Evolutionary conservation across 2,113 vertebrate species (phyloP), one percentile per base, ranked within the genome.

Genomic region (Campylomormyrus numenius): DNA sequence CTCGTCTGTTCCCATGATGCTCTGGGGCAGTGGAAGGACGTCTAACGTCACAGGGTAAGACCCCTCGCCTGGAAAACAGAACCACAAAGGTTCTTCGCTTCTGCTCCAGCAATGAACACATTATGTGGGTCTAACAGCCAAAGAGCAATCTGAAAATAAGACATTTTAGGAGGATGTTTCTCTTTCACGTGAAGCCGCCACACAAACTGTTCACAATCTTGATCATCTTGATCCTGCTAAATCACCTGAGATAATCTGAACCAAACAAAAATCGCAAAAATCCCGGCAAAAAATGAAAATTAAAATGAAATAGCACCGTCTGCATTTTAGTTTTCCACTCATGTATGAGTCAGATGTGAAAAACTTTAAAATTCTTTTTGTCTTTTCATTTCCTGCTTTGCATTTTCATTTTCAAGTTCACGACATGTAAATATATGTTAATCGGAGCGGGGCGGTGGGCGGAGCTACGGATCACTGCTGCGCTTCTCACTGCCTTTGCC

Each of bases 21-120:
- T 92, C 88, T 93, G 92, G 46, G 95, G 93, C 58, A 95, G 90
- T 5, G 93, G 92, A 17, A 93, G 88, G 88, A 94, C 93, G 91
- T 94, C 87, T 90, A 94, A 88, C 84, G 89, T 89, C 89, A 94
- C 94, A 49, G 92, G 49, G n/a, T 70, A 24, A 0, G 89, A 84
- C 3, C 80, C 91, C 91, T 91, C 92, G n/a, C 2, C 95, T 95
- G 93, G 1, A 92, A 87, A 89, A 91, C 74, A 90, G 24, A 53
- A 5, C 77, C 53, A 21, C 35, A 27, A 80, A 1, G 8, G 31
- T 39, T 5, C 15, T 35, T 39, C 17, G 31, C 31, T 39, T 15
- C 70, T 77, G 70, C 31, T 15, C 66, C 31, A 35, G 31, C 31
- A 31, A 35, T 74, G 13, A 15, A 35, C 27, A 39, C 31, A 39